Percentiles rank a stretch among this genome's conserved stretches.
Evolutionary conservation across 2,113 vertebrate genomes (phyloP).

Genomic region (Rhynchomys soricoides): DNA sequence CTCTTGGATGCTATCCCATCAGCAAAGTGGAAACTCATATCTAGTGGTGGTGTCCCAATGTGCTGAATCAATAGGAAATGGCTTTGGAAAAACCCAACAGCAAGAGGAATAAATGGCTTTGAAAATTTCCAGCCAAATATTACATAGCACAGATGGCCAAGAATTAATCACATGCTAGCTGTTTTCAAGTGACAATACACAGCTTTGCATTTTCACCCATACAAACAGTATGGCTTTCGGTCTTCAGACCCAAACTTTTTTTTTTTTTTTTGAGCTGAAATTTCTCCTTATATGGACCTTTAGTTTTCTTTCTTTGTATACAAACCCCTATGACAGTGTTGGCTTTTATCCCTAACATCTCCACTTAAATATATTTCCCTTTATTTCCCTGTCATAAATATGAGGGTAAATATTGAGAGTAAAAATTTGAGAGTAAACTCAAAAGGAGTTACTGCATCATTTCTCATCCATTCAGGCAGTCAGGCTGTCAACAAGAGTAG

Average conservation of each 20-base stretch:
- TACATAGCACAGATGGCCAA: neutral
- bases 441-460: neutral
- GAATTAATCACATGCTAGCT: neutral
- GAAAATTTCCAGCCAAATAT: constrained; percentile 34
- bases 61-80: constrained; percentile 63
- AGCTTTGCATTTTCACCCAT: neutral
- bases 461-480: constrained; percentile 40
- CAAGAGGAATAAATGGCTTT: constrained; percentile 45
- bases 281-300: neutral
- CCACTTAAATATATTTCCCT: constrained; percentile 22
- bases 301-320: neutral
- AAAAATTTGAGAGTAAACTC: constrained; percentile 21
- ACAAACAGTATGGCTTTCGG: neutral
- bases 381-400: neutral
- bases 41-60: constrained; percentile 56
- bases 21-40: constrained; percentile 45
- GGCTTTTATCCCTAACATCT: accelerated
- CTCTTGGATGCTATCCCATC: constrained; percentile 57
- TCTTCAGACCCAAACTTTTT: neutral
- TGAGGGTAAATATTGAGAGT: constrained; percentile 37
- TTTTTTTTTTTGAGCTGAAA: neutral
- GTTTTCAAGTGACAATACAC: neutral
- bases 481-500: constrained; percentile 65
- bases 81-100: constrained; percentile 63
- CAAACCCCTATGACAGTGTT: neutral